Evolutionary conservation across 2,113 vertebrate species (phyloP).

Genomic region (Onychostruthus taczanowskii): DNA sequence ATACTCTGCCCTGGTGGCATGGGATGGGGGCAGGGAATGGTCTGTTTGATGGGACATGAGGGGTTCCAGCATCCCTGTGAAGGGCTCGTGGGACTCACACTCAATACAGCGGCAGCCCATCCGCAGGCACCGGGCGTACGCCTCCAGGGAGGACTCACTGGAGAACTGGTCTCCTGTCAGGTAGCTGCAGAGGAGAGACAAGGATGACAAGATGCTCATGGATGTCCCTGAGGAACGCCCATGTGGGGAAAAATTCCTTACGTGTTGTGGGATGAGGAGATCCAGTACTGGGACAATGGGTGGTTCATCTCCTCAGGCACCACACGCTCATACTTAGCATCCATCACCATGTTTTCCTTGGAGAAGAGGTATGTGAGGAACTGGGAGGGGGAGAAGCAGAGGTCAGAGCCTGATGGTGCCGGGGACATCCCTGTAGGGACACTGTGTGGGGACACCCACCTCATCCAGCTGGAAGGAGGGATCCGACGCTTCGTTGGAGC

Average conservation of each 20-base stretch:
- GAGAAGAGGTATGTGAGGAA: conserved; percentile 87
- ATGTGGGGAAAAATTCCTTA: conserved; percentile 10
- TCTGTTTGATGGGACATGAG: not conserved
- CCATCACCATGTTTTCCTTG: conserved; percentile 81
- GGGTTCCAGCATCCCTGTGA: not conserved
- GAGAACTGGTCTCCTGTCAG: conserved; percentile 89
- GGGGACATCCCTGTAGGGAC: not conserved
- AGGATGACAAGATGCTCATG: not conserved
- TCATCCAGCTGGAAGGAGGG: conserved; percentile 84
- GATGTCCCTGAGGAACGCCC: accelerated
- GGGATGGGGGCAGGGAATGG: not conserved
- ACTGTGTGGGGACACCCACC: conserved; percentile 20
- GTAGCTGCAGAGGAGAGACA: conserved; percentile 67
- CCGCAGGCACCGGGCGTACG: conserved; percentile 83
- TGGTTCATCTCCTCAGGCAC: conserved; percentile 82
- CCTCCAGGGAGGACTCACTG: conserved; percentile 86
- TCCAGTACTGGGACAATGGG: conserved; percentile 87
- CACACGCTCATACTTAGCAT: conserved; percentile 70
- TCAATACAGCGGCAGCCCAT: conserved; percentile 90
- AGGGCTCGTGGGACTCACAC: conserved; percentile 58
- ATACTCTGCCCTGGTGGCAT: accelerated
- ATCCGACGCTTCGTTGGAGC: conserved; percentile 60
- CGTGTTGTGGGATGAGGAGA: conserved; percentile 90
- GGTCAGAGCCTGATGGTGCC: not conserved
- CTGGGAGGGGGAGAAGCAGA: conserved; percentile 15